Conservation (phyloP, 2,888 invertebrate species). For the Pheosia tremula region DNA sequence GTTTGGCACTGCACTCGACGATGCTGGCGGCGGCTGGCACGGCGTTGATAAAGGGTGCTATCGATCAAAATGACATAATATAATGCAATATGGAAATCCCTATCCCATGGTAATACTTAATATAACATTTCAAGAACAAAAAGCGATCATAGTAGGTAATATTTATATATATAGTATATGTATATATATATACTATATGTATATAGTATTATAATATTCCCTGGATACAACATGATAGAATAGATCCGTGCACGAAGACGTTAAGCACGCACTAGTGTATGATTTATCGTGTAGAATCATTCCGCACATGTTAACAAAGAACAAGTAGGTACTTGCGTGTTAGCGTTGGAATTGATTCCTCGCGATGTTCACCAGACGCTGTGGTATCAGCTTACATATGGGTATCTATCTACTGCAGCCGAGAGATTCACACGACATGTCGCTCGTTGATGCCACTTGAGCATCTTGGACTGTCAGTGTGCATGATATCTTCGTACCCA, state of each 20-base stretch:
- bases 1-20: too few species aligned
- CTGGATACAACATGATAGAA: too few species aligned
- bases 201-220: too few species aligned
- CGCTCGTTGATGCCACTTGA: conserved; percentile 52
- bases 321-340: conserved; percentile 48
- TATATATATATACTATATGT: too few species aligned
- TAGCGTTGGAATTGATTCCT: conserved; percentile 64
- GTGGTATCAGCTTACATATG: conserved; percentile 70
- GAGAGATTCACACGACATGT: conserved; percentile 72
- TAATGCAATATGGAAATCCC: too few species aligned
- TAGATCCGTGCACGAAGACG: neutral
- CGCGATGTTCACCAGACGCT: conserved; percentile 75
- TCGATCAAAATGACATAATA: too few species aligned
- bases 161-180: too few species aligned
- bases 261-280: conserved; percentile 13
- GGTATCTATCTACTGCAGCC: neutral
- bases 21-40: too few species aligned
- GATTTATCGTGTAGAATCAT: conserved; percentile 46
- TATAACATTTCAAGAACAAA: too few species aligned
- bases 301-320: conserved; percentile 69
- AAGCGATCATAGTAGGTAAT: too few species aligned
- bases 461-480: conserved; percentile 28
- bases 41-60: too few species aligned
- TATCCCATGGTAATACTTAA: too few species aligned
- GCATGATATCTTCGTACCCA: neutral